Evolutionary conservation across 1,140 invertebrate species (phyloP).

Genomic region (Neoseiulus cucumeris): DNA sequence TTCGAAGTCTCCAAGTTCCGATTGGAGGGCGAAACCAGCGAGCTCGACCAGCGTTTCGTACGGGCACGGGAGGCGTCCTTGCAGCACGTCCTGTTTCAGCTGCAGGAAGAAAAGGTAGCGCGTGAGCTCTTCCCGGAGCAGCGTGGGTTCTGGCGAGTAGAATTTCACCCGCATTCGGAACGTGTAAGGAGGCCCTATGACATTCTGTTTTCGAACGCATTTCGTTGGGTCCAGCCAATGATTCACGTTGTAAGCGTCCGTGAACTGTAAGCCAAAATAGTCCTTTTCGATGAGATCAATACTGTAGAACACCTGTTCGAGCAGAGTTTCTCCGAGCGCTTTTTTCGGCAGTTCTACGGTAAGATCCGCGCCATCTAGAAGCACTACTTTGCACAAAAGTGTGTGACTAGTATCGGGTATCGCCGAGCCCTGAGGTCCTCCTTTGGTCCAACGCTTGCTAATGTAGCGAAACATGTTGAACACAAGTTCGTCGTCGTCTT

Average conservation of each 20-base stretch:
- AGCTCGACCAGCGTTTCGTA: constrained; percentile 72
- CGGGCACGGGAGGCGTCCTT: constrained; percentile 63
- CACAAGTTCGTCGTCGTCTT: background rate
- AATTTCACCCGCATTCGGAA: constrained; percentile 92
- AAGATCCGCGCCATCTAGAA: constrained; percentile 70
- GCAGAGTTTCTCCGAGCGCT: constrained; percentile 68
- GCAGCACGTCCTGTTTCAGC: constrained; percentile 80
- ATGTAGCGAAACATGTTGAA: background rate
- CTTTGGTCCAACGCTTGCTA: constrained; percentile 1
- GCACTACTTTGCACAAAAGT: constrained; percentile 57
- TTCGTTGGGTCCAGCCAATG: constrained; percentile 98
- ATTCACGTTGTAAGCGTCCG: constrained; percentile 50
- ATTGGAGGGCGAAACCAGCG: constrained; percentile 81
- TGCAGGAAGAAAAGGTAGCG: constrained; percentile 63
- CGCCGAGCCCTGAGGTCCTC: background rate
- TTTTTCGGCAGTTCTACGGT: constrained; percentile 68
- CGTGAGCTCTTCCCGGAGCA: constrained; percentile 74
- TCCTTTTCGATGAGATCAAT: constrained; percentile 94
- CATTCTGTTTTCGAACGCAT: constrained; percentile 91
- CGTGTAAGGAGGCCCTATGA: constrained; percentile 68
- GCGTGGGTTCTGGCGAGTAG: constrained; percentile 93
- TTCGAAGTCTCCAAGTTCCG: constrained; percentile 94
- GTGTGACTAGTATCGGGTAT: constrained; percentile 16
- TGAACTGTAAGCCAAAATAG: constrained; percentile 96
- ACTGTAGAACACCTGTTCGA: constrained; percentile 91